Conservation (phyloP, 2,113 vertebrate genomes). For the Neofelis nebulosa region DNA sequence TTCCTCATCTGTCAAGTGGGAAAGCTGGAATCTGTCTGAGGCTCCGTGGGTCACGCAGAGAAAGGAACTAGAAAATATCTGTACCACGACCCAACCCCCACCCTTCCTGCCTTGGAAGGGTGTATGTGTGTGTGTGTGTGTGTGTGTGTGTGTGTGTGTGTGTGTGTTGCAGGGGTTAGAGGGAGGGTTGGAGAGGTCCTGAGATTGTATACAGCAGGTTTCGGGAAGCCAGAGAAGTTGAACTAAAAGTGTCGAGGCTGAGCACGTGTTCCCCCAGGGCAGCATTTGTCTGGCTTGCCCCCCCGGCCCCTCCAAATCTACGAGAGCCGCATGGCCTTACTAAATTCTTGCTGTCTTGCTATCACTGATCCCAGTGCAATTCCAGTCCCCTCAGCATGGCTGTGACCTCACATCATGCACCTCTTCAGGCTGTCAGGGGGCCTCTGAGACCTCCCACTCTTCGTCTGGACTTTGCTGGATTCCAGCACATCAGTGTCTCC, state of each 20-base stretch:
- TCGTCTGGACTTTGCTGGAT: not conserved
- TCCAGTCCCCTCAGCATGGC: fast-evolving
- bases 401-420: not conserved
- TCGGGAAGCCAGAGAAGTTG: not conserved
- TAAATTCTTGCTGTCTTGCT: not conserved
- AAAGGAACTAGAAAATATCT: not conserved
- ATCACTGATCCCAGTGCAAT: not conserved
- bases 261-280: not conserved
- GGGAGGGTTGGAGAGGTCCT: not conserved
- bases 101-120: not conserved
- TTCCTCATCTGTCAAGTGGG: not conserved
- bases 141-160: too few relatives aligned
- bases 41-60: not conserved
- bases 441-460: not conserved
- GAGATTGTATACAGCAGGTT: not conserved
- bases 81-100: too few relatives aligned
- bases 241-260: not conserved
- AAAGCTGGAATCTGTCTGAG: not conserved
- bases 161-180: too few relatives aligned
- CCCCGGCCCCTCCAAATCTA: not conserved
- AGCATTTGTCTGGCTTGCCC: not conserved
- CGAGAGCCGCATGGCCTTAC: not conserved
- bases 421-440: not conserved
- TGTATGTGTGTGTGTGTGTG: too few relatives aligned
- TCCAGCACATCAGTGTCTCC: not conserved